Base-by-base conservation (phyloP, 2,888 invertebrate species). In the Cephus pulcher region DNA sequence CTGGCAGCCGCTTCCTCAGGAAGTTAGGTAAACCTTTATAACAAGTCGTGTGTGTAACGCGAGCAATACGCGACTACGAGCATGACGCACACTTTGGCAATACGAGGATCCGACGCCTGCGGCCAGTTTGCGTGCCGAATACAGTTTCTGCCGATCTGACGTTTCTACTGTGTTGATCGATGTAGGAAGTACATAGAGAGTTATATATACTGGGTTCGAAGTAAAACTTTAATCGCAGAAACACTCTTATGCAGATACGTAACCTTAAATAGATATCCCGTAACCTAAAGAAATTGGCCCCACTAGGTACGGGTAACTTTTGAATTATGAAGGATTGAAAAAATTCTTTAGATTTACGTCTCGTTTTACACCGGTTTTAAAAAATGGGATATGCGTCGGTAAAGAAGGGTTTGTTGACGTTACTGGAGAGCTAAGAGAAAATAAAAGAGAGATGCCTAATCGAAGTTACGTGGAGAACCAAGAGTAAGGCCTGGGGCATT, bases 1-100 rank as follows among this genome's bases (percentile, higher is more conserved):
- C 85, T 85, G 84, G 86, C 86, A 85, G 85, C 79, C 80, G 82
- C 79, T 79, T 75, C 69, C 11, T 34, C 30, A 23, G 56, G 56
- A 75, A 40, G 75, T 68, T 71, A 34, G 68, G 71, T 69, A 74
- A 73, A 37, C 78, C 76, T 37, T 32, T 74, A 71, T 76, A 79
- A 75, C 80, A 40, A 74, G 35, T 69, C 40, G 33, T 35, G 34
- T 34, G n/a, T 34, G 34, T 74, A 74, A 35, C 74, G 30, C 30
- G 71, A n/a, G 71, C 30, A 6, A 23, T 56, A 23, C 56, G 56
- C 23, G 56, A 56, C 23, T 56, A 23, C 9, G 23, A 23, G 9
- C 56, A 23, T 6, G 23, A 56, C 71, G 33, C 71, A 32, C 71
- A 71, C 71, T 71, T 71, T 15, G 71, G 12, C 12, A 33, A 71